Base-by-base conservation (phyloP, 2,888 invertebrate genomes). In the Stenolophus ochropezus region DNA sequence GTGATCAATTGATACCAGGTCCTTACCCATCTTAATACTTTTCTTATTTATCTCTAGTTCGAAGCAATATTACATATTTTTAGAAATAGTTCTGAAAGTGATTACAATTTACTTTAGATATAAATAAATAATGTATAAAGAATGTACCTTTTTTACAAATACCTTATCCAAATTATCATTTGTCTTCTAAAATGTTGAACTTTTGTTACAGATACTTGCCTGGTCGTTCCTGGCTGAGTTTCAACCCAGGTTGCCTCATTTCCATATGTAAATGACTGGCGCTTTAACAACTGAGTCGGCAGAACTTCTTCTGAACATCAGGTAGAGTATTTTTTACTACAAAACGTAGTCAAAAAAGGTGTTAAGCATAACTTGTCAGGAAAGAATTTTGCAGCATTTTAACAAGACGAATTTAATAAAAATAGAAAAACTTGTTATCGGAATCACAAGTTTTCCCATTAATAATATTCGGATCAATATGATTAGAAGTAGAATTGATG, bases 311-410 rank as follows among this genome's bases (percentile, higher is more conserved):
- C 33, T 42, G 33, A 42, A 42, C 33, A n/a, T 42, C 33, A 42
- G 33, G 33, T 42, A 42, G 33, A 42, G 33, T 42, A 3, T 42
- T 42, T 4, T 42, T 42, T 42, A 11, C 33, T 42, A 8, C 18
- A 18, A 56, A 56, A 56, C 1, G 20, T 56, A 11, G 33, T 42
- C 33, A 42, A 42, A 42, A 42, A 42, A 69, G 27, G 65, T 69
- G 65, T 27, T 69, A 69, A 65, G 27, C n/a, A 69, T 69, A 69
- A 33, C 65, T 33, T 69, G 33, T 69, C 65, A 65, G 65, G 33
- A 33, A 27, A 69, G 16, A 27, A 69, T 69, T 69, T 69, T 16
- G 65, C 65, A 18, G 18, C 33, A 69, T 33, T 33, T 42, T 6
- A 49, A 33, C 4, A 33, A n/a, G n/a, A n/a, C n/a, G n/a, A n/a